Conservation (phyloP, 2,113 vertebrate genomes). For the Tragelaphus strepsiceros region DNA sequence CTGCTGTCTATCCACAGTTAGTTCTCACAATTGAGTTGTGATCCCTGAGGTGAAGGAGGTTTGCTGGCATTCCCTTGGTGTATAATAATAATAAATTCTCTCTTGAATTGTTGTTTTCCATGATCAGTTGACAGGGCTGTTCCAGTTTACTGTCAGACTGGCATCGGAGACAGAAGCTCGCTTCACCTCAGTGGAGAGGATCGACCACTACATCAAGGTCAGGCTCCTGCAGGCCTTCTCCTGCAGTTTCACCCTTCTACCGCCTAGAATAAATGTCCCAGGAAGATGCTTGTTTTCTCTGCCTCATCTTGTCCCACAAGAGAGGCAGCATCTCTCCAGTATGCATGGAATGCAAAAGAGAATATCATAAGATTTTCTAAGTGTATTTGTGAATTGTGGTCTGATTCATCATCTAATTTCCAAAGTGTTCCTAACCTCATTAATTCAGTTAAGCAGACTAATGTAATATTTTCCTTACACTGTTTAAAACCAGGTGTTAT, state of each 20-base stretch:
- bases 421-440: background rate
- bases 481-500: background rate
- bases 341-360: background rate
- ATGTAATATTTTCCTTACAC: background rate
- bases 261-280: background rate
- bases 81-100: background rate
- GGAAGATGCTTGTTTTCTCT: background rate
- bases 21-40: background rate
- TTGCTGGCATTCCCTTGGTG: background rate
- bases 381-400: background rate
- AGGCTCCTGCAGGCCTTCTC: background rate
- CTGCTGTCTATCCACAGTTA: background rate
- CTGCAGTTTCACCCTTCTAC: background rate
- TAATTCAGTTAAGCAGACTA: background rate
- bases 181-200: conserved; percentile 94
- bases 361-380: background rate
- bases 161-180: conserved; percentile 95
- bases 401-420: background rate
- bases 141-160: conserved; percentile 95
- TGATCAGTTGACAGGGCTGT: conserved; percentile 90
- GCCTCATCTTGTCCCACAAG: background rate
- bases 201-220: conserved; percentile 94
- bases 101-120: conserved; percentile 11
- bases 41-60: background rate
- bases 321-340: background rate